These are phyloP conservation scores for Sesia apiformis DNA, from an alignment of 2,888 invertebrate genomes.

Conservation along the genomic window DNA sequence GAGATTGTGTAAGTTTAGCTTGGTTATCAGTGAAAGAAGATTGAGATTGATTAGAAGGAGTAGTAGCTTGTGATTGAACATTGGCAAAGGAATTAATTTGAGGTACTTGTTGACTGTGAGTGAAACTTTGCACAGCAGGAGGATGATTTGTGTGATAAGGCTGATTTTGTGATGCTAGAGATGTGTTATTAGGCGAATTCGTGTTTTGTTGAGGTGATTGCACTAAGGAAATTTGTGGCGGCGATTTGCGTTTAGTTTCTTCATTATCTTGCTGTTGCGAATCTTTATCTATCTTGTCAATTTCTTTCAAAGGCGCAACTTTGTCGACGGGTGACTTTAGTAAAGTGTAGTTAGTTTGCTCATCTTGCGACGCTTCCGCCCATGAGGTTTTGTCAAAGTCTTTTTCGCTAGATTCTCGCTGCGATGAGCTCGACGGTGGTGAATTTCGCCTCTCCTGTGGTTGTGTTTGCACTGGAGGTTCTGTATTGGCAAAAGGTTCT, in stretches of 20 bases:
- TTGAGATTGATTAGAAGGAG: constrained; percentile 20
- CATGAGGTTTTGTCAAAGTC: constrained; percentile 59
- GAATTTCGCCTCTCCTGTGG: constrained; percentile 67
- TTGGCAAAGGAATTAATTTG: constrained; percentile 24
- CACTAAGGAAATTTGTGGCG: constrained; percentile 12
- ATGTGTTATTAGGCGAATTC: constrained; percentile 12
- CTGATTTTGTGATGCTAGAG: constrained; percentile 23
- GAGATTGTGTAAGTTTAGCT: constrained; percentile 19
- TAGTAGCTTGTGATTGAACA: constrained; percentile 25
- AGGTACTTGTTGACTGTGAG: constrained; percentile 29
- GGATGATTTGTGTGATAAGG: constrained; percentile 27
- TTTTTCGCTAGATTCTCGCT: constrained; percentile 64
- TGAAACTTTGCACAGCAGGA: constrained; percentile 23
- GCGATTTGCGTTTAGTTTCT: constrained; percentile 22
- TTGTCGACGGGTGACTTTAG: constrained; percentile 32
- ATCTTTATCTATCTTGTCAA: constrained; percentile 26
- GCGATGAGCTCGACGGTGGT: constrained; percentile 45
- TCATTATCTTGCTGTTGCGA: constrained; percentile 21
- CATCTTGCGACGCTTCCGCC: constrained; percentile 66
- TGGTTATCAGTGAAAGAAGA: constrained; percentile 29
- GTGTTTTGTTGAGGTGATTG: constrained; percentile 11
- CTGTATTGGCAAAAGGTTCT: constrained; percentile 43
- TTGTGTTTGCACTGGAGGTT: constrained; percentile 39
- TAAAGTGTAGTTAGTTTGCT: constrained; percentile 24
- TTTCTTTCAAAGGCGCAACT: constrained; percentile 26